Percentiles rank a stretch among this genome's conserved stretches.
Evolutionary conservation across 1,140 invertebrate species (phyloP).

Genomic region (Pararge aegeria): DNA sequence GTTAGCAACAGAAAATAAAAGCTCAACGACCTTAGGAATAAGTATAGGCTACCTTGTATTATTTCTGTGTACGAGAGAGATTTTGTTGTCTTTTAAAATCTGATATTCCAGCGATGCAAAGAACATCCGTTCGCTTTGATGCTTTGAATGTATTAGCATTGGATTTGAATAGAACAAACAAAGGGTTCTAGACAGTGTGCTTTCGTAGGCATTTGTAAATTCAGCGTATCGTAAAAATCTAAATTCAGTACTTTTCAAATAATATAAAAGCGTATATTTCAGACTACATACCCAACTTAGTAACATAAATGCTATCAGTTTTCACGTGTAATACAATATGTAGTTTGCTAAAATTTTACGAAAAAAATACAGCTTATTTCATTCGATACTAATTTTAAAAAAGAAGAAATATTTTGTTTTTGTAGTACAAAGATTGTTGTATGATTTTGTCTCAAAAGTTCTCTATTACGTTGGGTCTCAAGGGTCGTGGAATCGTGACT

Average conservation of each 20-base stretch:
- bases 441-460: constrained; percentile 40
- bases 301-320: not conserved
- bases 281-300: not conserved
- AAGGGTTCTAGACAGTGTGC: constrained; percentile 72
- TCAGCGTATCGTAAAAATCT: constrained; percentile 72
- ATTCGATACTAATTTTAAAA: too few species aligned
- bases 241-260: constrained; percentile 40
- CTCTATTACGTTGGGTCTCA: constrained; percentile 51
- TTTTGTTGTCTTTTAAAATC: constrained; percentile 48
- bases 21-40: not conserved
- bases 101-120: constrained; percentile 57
- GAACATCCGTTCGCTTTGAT: constrained; percentile 71
- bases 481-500: constrained; percentile 59
- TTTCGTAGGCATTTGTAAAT: constrained; percentile 77
- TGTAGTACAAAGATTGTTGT: constrained; percentile 36
- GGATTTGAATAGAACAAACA: constrained; percentile 79
- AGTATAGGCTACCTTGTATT: constrained; percentile 9
- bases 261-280: constrained; percentile 4
- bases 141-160: constrained; percentile 75
- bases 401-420: not conserved
- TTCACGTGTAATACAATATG: too few species aligned
- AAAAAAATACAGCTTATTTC: too few species aligned
- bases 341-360: too few species aligned
- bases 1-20: not conserved
- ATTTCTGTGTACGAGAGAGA: constrained; percentile 22